These are phyloP conservation scores for Macrobrachium rosenbergii DNA, from an alignment of 1,140 invertebrate species.

Conservation along the genomic window DNA sequence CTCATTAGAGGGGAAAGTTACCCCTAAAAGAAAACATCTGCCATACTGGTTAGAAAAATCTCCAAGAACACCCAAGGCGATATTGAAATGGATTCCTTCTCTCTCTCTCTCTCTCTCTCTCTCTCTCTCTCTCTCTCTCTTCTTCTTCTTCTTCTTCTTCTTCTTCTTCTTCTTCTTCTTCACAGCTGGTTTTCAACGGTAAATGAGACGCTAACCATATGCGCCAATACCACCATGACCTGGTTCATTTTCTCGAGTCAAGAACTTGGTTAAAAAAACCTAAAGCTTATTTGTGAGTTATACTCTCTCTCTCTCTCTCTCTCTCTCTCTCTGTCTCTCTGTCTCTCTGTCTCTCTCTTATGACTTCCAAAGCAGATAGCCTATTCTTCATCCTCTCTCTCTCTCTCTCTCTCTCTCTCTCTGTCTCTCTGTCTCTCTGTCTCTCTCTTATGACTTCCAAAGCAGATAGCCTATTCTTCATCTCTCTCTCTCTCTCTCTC, in stretches of 20 bases:
- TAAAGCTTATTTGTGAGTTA: neutral
- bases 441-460: too few relatives aligned
- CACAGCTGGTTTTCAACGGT: neutral
- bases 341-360: too few relatives aligned
- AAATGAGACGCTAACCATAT: too few relatives aligned
- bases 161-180: neutral
- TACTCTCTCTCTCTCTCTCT: neutral
- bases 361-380: too few relatives aligned
- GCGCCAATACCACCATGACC: too few relatives aligned
- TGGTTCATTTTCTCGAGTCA: too few relatives aligned
- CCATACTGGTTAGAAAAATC: too few relatives aligned
- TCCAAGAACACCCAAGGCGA: too few relatives aligned
- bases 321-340: constrained; percentile 9
- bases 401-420: neutral
- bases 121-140: neutral
- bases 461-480: too few relatives aligned
- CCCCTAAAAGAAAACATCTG: too few relatives aligned
- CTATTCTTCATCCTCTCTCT: neutral
- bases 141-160: neutral
- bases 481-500: neutral
- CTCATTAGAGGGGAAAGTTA: too few relatives aligned
- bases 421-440: neutral
- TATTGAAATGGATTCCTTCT: neutral
- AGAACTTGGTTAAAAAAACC: too few relatives aligned
- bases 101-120: neutral